Base-by-base conservation (phyloP, 1,140 invertebrate genomes). In the Trypoxylus dichotomus region DNA sequence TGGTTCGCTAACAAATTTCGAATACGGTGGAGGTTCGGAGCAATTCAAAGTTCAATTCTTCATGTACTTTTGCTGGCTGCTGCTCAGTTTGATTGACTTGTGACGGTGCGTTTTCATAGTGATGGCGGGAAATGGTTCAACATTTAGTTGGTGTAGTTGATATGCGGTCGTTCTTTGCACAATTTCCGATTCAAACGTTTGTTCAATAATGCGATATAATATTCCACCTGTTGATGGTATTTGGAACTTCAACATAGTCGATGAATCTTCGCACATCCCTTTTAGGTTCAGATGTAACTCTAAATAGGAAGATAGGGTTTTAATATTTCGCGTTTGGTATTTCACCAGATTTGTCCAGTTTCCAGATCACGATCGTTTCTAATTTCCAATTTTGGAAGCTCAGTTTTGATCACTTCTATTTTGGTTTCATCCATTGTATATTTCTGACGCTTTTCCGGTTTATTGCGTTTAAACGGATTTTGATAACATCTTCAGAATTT, bases 11-110 rank as follows among this genome's bases (percentile, higher is more conserved):
- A 43, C 90, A 90, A 21, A 93, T 92, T 86, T 93, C 91, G n/a
- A 92, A n/a, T n/a, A n/a, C n/a, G n/a, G 91, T 10, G 92, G 92
- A 27, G 92, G 90, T 83, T 92, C 93, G 0, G 92, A n/a, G n/a
- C n/a, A n/a, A 93, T 76, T 90, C 87, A 0, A 93, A 80, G 83
- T 89, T 89, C 47, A 93, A 88, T 21, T 75, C 74, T 43, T 75
- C 74, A 25, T n/a, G n/a, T 47, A 54, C 5, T 47, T 27, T 54
- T 47, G 41, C 10, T 43, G 24, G 13, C 41, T 43, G 8, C 43
- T 27, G 27, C 74, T 54, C 8, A n/a, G n/a, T n/a, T n/a, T n/a
- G n/a, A n/a, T n/a, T n/a, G n/a, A n/a, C n/a, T n/a, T n/a, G n/a
- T n/a, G n/a, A n/a, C n/a, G n/a, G n/a, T n/a, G n/a, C n/a, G n/a